Conservation (phyloP, 1,140 invertebrate genomes). For the Schmidtea mediterranea region DNA sequence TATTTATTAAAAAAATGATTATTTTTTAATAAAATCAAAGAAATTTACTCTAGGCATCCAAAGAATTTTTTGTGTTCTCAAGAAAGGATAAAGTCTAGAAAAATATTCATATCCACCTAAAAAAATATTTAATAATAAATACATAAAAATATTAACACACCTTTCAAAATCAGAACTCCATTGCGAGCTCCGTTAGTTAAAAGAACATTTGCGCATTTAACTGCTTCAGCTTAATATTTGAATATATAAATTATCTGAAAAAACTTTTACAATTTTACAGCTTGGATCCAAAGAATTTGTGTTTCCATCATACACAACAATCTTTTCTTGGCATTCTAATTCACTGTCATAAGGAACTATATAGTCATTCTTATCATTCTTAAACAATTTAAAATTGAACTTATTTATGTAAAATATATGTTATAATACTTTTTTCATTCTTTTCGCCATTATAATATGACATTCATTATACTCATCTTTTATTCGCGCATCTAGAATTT, state of each 20-base stretch:
- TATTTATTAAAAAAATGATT: background rate
- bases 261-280: background rate
- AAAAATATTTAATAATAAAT: constrained; percentile 9
- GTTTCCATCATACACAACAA: constrained; percentile 25
- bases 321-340: constrained; percentile 22
- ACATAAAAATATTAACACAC: constrained; percentile 10
- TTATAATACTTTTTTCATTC: constrained; percentile 16
- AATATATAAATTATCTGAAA: constrained; percentile 5
- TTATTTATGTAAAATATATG: background rate
- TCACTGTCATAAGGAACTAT: constrained; percentile 23
- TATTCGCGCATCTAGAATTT: constrained; percentile 18
- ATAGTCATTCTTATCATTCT: constrained; percentile 17
- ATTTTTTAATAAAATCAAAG: background rate
- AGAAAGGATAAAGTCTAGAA: constrained; percentile 24
- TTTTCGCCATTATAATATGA: constrained; percentile 23
- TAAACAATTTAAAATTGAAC: constrained; percentile 10
- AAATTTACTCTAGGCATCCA: constrained; percentile 17
- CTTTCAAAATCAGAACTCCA: constrained; percentile 20
- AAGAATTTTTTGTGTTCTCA: constrained; percentile 25
- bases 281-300: constrained; percentile 12
- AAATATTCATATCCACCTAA: constrained; percentile 25
- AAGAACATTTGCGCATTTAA: constrained; percentile 16
- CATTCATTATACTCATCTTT: constrained; percentile 23
- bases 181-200: constrained; percentile 20
- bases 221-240: constrained; percentile 13